phyloP scores from a whole-genome alignment of 2,797 vertebrate genomes.

The Acanthopagrus latus region DNA sequence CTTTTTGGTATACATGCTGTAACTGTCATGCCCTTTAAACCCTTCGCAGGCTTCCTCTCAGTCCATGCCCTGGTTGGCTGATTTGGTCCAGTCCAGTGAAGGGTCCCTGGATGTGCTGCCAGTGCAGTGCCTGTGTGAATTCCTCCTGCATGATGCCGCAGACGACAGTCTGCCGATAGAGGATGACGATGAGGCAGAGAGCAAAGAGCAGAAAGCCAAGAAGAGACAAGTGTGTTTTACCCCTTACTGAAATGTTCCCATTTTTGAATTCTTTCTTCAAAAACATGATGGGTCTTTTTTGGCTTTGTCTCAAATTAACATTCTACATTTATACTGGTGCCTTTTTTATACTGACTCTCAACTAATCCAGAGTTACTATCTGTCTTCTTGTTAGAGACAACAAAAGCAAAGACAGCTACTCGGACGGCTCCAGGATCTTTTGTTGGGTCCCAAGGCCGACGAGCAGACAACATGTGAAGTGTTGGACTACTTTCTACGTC shows the following conservation, averaged over 20 bases:
- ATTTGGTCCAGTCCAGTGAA: conserved; percentile 97
- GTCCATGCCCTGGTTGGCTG: conserved; percentile 99
- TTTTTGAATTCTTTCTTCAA: not conserved
- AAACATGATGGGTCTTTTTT: not conserved
- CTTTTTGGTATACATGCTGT: not conserved
- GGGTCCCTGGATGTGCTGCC: conserved; percentile 98
- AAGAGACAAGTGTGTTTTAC: conserved; percentile 89
- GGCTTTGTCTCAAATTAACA: not conserved
- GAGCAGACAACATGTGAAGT: conserved; percentile 98
- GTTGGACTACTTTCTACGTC: conserved; percentile 97
- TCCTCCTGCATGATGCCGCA: conserved; percentile 96
- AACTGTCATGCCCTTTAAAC: not conserved
- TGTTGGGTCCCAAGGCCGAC: conserved; percentile 94
- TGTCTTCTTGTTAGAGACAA: conserved; percentile 87
- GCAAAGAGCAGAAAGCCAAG: conserved; percentile 95
- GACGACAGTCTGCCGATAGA: conserved; percentile 89
- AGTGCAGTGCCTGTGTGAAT: conserved; percentile 98
- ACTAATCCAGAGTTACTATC: not conserved
- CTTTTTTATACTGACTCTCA: not conserved
- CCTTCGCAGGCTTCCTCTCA: conserved; percentile 94
- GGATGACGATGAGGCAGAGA: conserved; percentile 95
- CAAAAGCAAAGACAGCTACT: conserved; percentile 98
- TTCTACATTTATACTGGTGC: not conserved
- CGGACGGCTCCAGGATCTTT: conserved; percentile 94
- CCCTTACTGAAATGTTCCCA: not conserved